Conservation (phyloP, 2,888 invertebrate genomes). For the Drosophila sordidula region DNA sequence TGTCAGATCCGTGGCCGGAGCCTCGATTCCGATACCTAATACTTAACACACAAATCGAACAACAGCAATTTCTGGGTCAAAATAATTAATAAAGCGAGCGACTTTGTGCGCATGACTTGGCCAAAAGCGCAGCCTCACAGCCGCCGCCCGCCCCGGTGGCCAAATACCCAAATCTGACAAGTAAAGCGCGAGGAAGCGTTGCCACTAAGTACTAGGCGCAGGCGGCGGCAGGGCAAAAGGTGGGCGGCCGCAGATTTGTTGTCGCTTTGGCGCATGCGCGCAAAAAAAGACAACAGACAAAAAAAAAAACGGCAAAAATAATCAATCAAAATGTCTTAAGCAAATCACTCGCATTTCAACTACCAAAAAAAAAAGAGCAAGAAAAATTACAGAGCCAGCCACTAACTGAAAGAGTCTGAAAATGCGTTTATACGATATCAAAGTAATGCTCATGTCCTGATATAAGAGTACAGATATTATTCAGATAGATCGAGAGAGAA, state of each 20-base stretch:
- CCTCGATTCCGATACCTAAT: constrained; percentile 39
- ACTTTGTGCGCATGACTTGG: constrained; percentile 70
- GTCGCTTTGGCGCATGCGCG: constrained; percentile 67
- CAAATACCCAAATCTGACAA: constrained; percentile 37
- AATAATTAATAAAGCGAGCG: constrained; percentile 75
- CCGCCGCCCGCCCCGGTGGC: constrained; percentile 39
- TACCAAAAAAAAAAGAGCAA: constrained; percentile 48
- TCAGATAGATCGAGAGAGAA: too few species aligned
- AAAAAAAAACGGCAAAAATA: constrained; percentile 54
- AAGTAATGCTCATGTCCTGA: not conserved
- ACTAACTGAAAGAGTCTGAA: constrained; percentile 36
- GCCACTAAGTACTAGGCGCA: not conserved
- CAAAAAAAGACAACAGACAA: not conserved
- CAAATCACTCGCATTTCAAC: constrained; percentile 79
- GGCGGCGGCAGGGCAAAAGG: not conserved
- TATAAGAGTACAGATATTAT: not conserved
- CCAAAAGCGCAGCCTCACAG: constrained; percentile 47
- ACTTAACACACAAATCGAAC: constrained; percentile 59
- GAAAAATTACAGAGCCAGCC: constrained; percentile 50
- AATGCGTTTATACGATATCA: constrained; percentile 27
- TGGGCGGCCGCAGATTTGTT: constrained; percentile 52
- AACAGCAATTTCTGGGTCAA: constrained; percentile 72
- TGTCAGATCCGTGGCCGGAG: constrained; percentile 20
- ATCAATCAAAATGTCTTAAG: constrained; percentile 81
- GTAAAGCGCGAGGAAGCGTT: constrained; percentile 47